Evolutionary conservation across 2,113 vertebrate genomes (phyloP), one percentile per base, ranked within the genome.

Genomic region (Empidonax alnorum): DNA sequence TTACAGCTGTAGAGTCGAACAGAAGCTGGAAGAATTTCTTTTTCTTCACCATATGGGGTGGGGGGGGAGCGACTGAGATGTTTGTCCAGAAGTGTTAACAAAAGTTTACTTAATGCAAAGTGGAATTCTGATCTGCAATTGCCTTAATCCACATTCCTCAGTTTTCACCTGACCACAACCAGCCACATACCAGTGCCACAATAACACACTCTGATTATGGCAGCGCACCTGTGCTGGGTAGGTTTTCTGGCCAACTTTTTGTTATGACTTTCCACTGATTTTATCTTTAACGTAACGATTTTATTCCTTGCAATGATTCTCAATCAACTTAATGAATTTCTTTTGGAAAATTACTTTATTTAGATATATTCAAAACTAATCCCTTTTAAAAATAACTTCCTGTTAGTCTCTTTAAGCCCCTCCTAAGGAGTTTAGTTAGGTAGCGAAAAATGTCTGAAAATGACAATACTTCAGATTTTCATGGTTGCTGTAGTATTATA

Each of bases 141-240:
- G 50, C 81, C 47, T 92, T 96, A 93, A 96, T 96, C 85, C 8
- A 0, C 92, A 90, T 96, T 96, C 96, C 85, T 96, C 42, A 8
- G 30, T 90, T 91, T 93, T 92, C 47, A 88, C 39, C 87, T 24
- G 4, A 55, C 61, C 4, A 9, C 87, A 94, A 7, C 50, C 63
- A 75, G 35, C 20, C 19, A 7, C 85, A 72, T 94, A 86, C 68
- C 68, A 75, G 10, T 0, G 0, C 44, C 52, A 83, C 82, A 90
- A 8, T 68, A 90, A 67, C 55, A 80, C 0, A 2, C 3, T 7
- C 53, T 80, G 82, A 88, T 83, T 90, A 58, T 53, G 56, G 63
- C 35, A 71, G 59, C 1, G 3, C 90, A 94, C 72, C 87, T 94
- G 88, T 61, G 59, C 33, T 84, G 47, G 42, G 24, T 52, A 46